These are phyloP conservation scores for Poeciliopsis prolifica DNA, from an alignment of 2,113 vertebrate genomes.

Conservation along the genomic window DNA sequence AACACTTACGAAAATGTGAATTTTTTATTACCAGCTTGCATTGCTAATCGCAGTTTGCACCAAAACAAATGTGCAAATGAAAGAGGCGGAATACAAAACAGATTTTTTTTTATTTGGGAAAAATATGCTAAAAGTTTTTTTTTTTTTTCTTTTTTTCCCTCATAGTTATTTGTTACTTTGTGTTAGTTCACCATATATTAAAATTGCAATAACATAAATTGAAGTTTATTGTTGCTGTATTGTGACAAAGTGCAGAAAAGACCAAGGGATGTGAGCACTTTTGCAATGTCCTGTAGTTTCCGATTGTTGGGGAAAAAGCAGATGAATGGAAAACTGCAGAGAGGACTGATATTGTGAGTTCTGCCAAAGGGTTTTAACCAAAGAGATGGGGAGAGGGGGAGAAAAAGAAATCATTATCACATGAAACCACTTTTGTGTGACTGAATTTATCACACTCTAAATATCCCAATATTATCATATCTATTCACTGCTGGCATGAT, in stretches of 20 bases:
- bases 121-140: neutral
- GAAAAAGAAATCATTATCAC: constrained; percentile 38
- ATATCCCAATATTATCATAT: constrained; percentile 73
- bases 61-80: neutral
- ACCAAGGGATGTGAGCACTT: neutral
- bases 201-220: neutral
- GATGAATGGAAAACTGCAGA: constrained; percentile 12
- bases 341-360: constrained; percentile 24
- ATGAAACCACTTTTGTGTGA: constrained; percentile 51
- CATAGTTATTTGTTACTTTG: neutral
- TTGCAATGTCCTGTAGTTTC: neutral
- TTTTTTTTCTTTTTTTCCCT: neutral
- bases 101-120: neutral
- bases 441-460: constrained; percentile 52
- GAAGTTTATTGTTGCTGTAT: neutral
- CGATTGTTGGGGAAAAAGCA: constrained; percentile 18
- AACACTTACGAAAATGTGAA: too few species aligned
- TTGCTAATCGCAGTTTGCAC: neutral
- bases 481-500: constrained; percentile 73
- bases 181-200: neutral
- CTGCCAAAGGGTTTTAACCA: constrained; percentile 33
- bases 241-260: neutral
- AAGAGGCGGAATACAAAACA: neutral
- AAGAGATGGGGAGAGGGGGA: neutral
- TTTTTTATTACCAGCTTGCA: neutral